A percentile compares a stretch with the other conserved stretches of the same genome.
phyloP scores from a whole-genome alignment of 2,888 invertebrate genomes.

The Dryomyza anilis region DNA sequence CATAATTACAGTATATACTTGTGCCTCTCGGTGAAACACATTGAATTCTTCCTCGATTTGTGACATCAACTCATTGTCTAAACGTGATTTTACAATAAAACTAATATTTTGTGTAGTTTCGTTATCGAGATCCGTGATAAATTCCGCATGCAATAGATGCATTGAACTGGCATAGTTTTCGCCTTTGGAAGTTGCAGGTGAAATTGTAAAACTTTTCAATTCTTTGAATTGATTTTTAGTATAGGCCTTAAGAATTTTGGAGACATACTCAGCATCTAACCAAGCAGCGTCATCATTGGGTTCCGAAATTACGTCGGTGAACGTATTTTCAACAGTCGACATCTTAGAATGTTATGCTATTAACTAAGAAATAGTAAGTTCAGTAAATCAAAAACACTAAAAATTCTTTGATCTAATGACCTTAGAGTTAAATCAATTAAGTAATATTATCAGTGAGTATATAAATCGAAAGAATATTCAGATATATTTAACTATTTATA shows the following conservation, averaged over 20 bases:
- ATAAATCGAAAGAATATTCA: no score
- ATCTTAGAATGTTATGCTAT: constrained; percentile 20
- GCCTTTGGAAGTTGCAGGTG: constrained; percentile 46
- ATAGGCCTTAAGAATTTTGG: constrained; percentile 41
- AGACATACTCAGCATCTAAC: constrained; percentile 41
- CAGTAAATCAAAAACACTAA: neutral
- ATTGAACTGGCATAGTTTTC: constrained; percentile 49
- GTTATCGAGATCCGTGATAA: constrained; percentile 25
- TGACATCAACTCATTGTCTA: constrained; percentile 41
- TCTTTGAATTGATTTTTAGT: constrained; percentile 31
- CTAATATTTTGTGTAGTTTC: constrained; percentile 30
- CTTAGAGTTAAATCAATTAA: no score
- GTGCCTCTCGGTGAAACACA: constrained; percentile 44
- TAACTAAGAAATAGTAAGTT: neutral
- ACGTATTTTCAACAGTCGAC: no score
- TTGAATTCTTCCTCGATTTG: constrained; percentile 46
- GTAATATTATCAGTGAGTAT: no score
- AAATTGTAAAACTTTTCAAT: constrained; percentile 37
- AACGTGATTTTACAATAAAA: constrained; percentile 46
- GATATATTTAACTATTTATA: no score
- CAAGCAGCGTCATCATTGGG: constrained; percentile 33
- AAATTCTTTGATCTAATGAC: no score
- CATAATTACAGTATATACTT: constrained; percentile 43
- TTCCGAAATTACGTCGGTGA: neutral
- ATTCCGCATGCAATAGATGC: constrained; percentile 41